Evolutionary conservation across 1,140 invertebrate species (phyloP).

Genomic region (Drosophila parvula): DNA sequence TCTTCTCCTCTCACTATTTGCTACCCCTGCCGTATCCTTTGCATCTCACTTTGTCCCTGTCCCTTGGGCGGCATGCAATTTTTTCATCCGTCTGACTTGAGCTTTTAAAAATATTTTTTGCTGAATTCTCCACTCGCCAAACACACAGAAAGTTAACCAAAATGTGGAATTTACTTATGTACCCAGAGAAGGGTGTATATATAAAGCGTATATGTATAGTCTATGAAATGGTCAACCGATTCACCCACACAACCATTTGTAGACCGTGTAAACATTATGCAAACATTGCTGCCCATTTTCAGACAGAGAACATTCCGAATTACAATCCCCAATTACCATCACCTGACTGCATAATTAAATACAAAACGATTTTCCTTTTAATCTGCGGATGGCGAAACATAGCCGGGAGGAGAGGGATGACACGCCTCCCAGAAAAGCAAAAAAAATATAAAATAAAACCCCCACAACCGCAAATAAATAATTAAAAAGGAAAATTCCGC

Average conservation of each 20-base stretch:
- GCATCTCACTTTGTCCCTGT: constrained; percentile 44
- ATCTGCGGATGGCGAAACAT: constrained; percentile 54
- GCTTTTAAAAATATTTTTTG: constrained; percentile 71
- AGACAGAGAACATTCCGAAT: constrained; percentile 45
- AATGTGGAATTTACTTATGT: constrained; percentile 37
- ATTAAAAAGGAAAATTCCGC: constrained; percentile 79
- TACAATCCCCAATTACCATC: constrained; percentile 73
- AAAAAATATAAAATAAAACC: neutral
- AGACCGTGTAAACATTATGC: constrained; percentile 45
- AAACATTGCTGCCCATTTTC: constrained; percentile 31
- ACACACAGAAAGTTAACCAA: constrained; percentile 40
- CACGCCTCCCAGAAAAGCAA: constrained; percentile 7
- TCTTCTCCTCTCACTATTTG: neutral
- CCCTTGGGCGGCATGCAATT: constrained; percentile 44
- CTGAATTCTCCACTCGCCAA: constrained; percentile 48
- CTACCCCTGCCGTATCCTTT: neutral
- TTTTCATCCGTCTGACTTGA: constrained; percentile 53
- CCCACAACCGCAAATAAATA: constrained; percentile 72
- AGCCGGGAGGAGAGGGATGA: constrained; percentile 3
- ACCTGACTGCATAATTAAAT: constrained; percentile 80
- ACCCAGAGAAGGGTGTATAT: constrained; percentile 11
- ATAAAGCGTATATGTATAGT: constrained; percentile 6
- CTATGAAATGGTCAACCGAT: constrained; percentile 40
- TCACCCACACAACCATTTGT: neutral
- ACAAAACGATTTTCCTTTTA: constrained; percentile 77